Evolutionary conservation across 2,888 invertebrate genomes (phyloP).

Genomic region (Chaetogeoica ovagalla): DNA sequence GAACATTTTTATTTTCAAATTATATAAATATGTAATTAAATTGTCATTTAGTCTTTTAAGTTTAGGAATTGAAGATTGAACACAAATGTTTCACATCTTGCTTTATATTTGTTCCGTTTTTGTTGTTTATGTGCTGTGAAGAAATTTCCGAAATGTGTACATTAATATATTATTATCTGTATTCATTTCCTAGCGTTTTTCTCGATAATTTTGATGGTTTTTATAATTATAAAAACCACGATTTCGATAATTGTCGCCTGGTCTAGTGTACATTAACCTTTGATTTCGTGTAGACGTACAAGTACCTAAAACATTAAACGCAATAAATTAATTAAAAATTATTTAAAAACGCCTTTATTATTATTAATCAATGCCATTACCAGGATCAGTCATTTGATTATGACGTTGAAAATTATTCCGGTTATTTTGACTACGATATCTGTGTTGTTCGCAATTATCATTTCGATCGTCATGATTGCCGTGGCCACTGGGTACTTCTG

Average conservation of each 20-base stretch:
- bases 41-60: conserved; percentile 44
- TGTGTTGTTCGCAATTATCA: too few relatives aligned
- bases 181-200: conserved; percentile 26
- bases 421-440: too few relatives aligned
- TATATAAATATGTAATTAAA: conserved; percentile 25
- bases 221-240: conserved; percentile 43
- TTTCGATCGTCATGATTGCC: too few relatives aligned
- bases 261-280: conserved; percentile 47
- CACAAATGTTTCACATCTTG: conserved; percentile 40
- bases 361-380: too few relatives aligned
- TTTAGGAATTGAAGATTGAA: conserved; percentile 32
- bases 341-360: background rate
- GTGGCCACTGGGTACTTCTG: too few relatives aligned
- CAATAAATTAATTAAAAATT: background rate
- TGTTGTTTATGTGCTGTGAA: conserved; percentile 22
- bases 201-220: conserved; percentile 42
- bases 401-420: too few relatives aligned
- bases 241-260: conserved; percentile 34
- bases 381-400: too few relatives aligned
- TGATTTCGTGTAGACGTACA: conserved; percentile 27
- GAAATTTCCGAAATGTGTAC: conserved; percentile 38
- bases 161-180: conserved; percentile 29
- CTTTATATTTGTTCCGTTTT: conserved; percentile 36
- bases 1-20: conserved; percentile 3
- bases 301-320: conserved; percentile 33